Percentiles rank a stretch among this genome's conserved stretches.
phyloP scores from a whole-genome alignment of 2,888 invertebrate species.

The Dermolepida albohirtum region DNA sequence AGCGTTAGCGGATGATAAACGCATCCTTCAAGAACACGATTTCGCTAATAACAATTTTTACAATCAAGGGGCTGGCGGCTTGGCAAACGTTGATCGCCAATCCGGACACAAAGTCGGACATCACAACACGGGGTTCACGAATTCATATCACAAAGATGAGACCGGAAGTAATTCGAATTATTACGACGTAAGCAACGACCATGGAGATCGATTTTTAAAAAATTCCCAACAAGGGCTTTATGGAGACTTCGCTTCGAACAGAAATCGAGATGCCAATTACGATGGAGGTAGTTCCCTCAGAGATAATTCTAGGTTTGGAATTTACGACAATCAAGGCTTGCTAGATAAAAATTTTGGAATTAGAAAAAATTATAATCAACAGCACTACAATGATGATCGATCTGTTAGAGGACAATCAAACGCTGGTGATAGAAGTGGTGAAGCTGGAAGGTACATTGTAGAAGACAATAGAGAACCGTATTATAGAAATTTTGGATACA shows the following conservation, averaged over 20 bases:
- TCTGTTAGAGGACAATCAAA: conserved; percentile 47
- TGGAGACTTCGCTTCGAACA: conserved; percentile 54
- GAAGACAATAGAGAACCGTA: conserved; percentile 22
- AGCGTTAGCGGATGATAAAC: conserved; percentile 54
- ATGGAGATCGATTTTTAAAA: conserved; percentile 61
- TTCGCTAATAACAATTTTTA: conserved; percentile 58
- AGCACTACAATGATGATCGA: conserved; percentile 57
- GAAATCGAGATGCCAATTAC: conserved; percentile 44
- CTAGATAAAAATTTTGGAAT: conserved; percentile 56
- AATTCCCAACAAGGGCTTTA: conserved; percentile 58
- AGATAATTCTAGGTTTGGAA: conserved; percentile 53
- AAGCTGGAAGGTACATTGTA: conserved; percentile 48
- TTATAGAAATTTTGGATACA: conserved; percentile 15
- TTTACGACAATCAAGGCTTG: conserved; percentile 56
- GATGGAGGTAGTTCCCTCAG: conserved; percentile 57
- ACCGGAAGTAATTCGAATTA: conserved; percentile 76
- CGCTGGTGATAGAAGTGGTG: conserved; percentile 51
- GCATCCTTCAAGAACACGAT: conserved; percentile 55
- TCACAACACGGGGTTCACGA: conserved; percentile 76
- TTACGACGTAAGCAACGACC: conserved; percentile 72
- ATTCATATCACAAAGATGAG: conserved; percentile 78
- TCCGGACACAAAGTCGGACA: conserved; percentile 75
- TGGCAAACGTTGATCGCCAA: conserved; percentile 56
- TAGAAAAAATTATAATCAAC: conserved; percentile 55
- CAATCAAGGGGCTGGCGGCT: conserved; percentile 55